Conservation (phyloP, 2,113 vertebrate species). For the Marmota flaviventris region DNA sequence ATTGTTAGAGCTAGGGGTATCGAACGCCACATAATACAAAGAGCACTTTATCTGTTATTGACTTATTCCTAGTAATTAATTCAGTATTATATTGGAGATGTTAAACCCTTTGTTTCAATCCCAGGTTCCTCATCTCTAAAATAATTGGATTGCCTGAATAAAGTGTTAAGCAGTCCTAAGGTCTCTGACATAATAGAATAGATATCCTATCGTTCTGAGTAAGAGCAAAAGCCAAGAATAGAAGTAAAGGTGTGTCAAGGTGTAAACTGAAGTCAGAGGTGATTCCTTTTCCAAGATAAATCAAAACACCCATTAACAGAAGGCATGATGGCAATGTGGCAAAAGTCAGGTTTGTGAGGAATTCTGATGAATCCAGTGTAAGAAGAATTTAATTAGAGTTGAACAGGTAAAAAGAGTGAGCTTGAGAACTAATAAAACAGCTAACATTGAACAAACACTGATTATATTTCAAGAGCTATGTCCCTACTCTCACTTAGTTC, state of each 20-base stretch:
- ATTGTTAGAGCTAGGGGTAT: not conserved
- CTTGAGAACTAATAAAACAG: not conserved
- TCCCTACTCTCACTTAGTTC: not conserved
- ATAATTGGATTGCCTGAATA: not conserved
- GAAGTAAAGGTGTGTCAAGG: not conserved
- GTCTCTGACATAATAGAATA: not conserved
- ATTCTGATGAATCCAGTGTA: not conserved
- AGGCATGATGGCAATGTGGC: not conserved
- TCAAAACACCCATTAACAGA: not conserved
- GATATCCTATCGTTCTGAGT: too few relatives aligned
- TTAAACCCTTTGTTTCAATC: not conserved
- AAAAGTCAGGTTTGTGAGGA: not conserved
- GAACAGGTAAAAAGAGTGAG: not conserved
- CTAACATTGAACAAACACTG: not conserved
- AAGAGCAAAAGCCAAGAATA: not conserved
- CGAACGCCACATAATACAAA: not conserved
- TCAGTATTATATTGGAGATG: not conserved
- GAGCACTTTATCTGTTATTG: not conserved
- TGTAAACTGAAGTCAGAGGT: not conserved
- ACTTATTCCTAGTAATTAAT: not conserved
- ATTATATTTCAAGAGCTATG: not conserved
- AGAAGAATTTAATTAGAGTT: not conserved
- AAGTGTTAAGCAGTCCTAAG: not conserved
- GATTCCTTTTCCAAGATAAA: not conserved
- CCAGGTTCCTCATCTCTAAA: not conserved